These are phyloP conservation scores for Brachyopa scutellaris DNA, from an alignment of 2,888 invertebrate species.

Conservation along the genomic window DNA sequence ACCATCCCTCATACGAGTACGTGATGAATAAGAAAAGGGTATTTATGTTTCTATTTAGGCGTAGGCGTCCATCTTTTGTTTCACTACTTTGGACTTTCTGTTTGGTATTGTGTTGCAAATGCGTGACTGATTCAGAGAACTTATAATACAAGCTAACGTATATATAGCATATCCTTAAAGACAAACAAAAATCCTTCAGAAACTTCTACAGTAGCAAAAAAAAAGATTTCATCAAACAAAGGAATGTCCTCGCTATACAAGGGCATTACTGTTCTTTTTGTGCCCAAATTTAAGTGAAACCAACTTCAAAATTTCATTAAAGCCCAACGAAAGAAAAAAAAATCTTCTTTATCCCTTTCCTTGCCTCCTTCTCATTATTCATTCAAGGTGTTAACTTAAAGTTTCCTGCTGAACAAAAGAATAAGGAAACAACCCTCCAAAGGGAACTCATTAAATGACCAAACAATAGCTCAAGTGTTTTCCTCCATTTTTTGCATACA, in stretches of 20 bases:
- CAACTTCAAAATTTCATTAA: neutral
- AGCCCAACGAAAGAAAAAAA: neutral
- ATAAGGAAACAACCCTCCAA: too few relatives aligned
- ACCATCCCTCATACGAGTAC: neutral
- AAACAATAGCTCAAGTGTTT: neutral
- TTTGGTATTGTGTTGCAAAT: neutral
- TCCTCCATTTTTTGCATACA: too few relatives aligned
- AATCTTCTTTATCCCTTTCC: neutral
- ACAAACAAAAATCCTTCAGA: neutral
- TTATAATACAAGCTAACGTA: neutral
- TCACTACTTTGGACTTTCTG: neutral
- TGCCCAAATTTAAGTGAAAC: neutral
- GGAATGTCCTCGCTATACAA: neutral
- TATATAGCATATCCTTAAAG: too few relatives aligned
- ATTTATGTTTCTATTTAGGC: neutral
- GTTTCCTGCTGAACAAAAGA: neutral
- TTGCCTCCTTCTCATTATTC: neutral
- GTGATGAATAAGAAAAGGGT: neutral
- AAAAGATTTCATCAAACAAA: too few relatives aligned
- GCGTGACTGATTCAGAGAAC: neutral
- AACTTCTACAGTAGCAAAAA: neutral
- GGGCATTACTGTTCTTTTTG: neutral
- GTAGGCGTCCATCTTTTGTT: neutral
- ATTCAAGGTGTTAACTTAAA: conserved; percentile 1
- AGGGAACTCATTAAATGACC: neutral